Conservation (phyloP, 2,888 invertebrate species). For the Sturmia bella region DNA sequence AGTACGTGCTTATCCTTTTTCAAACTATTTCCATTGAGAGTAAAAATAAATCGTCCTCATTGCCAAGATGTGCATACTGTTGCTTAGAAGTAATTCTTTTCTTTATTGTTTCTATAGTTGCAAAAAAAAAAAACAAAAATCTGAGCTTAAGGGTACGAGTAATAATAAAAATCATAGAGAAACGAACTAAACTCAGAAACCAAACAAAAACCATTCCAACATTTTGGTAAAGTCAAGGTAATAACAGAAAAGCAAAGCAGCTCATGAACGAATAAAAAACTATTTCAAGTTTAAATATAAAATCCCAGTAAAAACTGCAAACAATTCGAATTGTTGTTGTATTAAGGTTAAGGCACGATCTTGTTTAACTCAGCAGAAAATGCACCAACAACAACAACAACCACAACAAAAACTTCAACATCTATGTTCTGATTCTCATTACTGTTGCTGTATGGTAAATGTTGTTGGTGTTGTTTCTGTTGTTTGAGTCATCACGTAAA, state of each 20-base stretch:
- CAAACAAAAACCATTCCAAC: constrained; percentile 35
- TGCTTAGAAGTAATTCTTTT: constrained; percentile 18
- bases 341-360: constrained; percentile 58
- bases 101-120: constrained; percentile 11
- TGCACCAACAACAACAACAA: constrained; percentile 1
- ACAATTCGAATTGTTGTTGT: constrained; percentile 44
- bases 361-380: constrained; percentile 23
- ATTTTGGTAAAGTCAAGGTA: constrained; percentile 56
- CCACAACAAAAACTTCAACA: constrained; percentile 15
- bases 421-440: constrained; percentile 45
- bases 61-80: constrained; percentile 6
- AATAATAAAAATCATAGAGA: constrained; percentile 57
- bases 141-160: constrained; percentile 53
- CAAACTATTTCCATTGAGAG: not conserved
- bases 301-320: constrained; percentile 47
- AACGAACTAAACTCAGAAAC: constrained; percentile 16
- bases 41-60: not conserved
- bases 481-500: constrained; percentile 64
- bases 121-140: constrained; percentile 28
- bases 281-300: constrained; percentile 66
- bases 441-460: constrained; percentile 18
- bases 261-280: constrained; percentile 39
- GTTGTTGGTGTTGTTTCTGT: constrained; percentile 20
- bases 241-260: constrained; percentile 45
- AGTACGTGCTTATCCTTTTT: not conserved